phyloP scores from a whole-genome alignment of 2,888 invertebrate species.

The Coremacera marginata region DNA sequence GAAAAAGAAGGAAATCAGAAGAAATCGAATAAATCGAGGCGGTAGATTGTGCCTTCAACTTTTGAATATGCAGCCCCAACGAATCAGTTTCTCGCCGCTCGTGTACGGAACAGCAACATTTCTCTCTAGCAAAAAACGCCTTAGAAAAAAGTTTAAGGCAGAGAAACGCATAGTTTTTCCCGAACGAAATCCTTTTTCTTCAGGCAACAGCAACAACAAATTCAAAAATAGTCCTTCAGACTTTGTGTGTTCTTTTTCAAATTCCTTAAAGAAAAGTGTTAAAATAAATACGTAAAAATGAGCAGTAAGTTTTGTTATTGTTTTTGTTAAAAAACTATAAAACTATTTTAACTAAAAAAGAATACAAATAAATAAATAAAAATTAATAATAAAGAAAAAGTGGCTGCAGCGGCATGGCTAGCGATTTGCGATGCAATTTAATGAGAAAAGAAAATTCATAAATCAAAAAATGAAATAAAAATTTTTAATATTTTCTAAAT shows the following conservation, averaged over 20 bases:
- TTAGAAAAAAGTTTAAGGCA: not conserved
- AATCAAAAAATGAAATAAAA: slow-evolving; percentile 23
- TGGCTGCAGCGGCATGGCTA: slow-evolving; percentile 31
- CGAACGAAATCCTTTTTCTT: slow-evolving; percentile 27
- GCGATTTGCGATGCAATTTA: slow-evolving; percentile 25
- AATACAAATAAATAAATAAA: slow-evolving; percentile 24
- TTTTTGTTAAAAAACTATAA: slow-evolving; percentile 21
- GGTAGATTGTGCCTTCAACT: slow-evolving; percentile 31
- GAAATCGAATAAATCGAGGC: not conserved
- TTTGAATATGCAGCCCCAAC: slow-evolving; percentile 42
- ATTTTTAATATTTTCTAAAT: slow-evolving; percentile 23
- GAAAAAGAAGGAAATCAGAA: not conserved
- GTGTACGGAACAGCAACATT: slow-evolving; percentile 56
- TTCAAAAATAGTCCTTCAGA: slow-evolving; percentile 43
- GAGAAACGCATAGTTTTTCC: slow-evolving; percentile 16
- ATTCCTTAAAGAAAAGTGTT: slow-evolving; percentile 45
- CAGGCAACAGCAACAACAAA: slow-evolving; percentile 21
- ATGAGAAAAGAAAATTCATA: slow-evolving; percentile 13
- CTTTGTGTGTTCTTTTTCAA: slow-evolving; percentile 45
- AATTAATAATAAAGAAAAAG: slow-evolving; percentile 38
- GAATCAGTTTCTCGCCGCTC: slow-evolving; percentile 58
- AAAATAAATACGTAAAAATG: slow-evolving; percentile 50
- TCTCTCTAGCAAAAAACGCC: slow-evolving; percentile 39
- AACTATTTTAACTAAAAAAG: slow-evolving; percentile 27
- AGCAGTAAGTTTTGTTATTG: slow-evolving; percentile 57